Evolutionary conservation across 2,113 vertebrate species (phyloP).

Genomic region (Poicephalus meyeri): DNA sequence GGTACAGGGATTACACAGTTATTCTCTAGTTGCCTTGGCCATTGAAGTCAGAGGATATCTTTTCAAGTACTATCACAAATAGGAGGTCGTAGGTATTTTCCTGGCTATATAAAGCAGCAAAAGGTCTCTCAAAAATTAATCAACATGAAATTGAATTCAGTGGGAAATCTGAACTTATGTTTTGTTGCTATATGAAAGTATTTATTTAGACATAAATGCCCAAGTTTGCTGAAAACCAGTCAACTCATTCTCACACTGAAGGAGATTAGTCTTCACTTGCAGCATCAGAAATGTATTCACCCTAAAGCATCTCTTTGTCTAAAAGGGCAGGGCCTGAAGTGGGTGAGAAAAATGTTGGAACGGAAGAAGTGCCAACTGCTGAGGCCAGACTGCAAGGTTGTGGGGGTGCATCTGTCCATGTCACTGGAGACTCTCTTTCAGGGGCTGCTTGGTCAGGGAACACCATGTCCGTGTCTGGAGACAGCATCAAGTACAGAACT

Average conservation of each 20-base stretch:
- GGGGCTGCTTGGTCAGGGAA: background rate
- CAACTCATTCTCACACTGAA: background rate
- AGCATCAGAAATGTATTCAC: background rate
- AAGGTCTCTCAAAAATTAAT: background rate
- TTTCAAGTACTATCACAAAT: background rate
- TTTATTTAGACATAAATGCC: background rate
- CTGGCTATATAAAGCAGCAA: background rate
- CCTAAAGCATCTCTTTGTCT: background rate
- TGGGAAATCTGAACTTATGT: background rate
- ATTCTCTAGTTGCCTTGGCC: background rate
- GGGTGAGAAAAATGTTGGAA: background rate
- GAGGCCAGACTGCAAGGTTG: background rate
- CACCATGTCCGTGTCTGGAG: background rate
- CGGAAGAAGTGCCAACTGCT: background rate
- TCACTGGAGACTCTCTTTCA: background rate
- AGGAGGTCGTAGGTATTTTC: background rate
- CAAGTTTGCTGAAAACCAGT: background rate
- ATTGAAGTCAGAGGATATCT: background rate
- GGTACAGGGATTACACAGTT: background rate
- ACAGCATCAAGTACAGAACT: background rate
- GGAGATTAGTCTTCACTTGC: background rate
- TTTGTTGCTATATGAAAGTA: background rate
- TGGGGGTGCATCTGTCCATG: rapidly evolving
- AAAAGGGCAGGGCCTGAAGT: background rate
- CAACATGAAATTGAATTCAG: background rate